Evolutionary conservation across 2,888 invertebrate genomes (phyloP).

Genomic region (Dasypogon diadema): DNA sequence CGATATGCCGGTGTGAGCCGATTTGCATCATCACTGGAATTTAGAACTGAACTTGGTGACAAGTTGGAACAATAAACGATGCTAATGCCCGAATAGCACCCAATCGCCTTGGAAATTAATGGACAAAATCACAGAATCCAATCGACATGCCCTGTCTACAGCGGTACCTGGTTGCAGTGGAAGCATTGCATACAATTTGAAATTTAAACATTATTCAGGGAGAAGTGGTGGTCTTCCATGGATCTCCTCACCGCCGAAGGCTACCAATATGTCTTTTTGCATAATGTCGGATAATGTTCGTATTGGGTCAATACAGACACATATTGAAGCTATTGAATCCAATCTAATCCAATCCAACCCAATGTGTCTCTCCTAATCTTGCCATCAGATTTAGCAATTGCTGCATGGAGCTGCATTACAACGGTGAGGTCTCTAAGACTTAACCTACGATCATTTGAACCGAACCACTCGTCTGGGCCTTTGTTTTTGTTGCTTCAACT

Average conservation of each 20-base stretch:
- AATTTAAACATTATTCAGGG: constrained; percentile 43
- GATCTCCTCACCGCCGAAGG: constrained; percentile 17
- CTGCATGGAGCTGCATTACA: constrained; percentile 35
- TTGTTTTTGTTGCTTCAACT: constrained; percentile 32
- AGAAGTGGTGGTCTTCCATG: constrained; percentile 30
- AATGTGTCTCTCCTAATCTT: constrained; percentile 49
- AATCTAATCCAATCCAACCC: constrained; percentile 48
- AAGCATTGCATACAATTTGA: constrained; percentile 39
- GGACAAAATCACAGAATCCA: constrained; percentile 38
- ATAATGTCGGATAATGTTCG: constrained; percentile 40
- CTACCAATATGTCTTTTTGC: constrained; percentile 49
- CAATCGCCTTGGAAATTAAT: background rate
- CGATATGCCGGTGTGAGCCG: constrained; percentile 27
- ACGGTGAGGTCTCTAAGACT: constrained; percentile 33
- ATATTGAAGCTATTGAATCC: constrained; percentile 47
- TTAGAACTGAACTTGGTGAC: constrained; percentile 29
- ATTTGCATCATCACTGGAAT: background rate
- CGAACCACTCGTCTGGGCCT: constrained; percentile 39
- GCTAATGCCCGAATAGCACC: constrained; percentile 13
- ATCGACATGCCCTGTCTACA: constrained; percentile 44
- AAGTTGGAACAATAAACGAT: constrained; percentile 28
- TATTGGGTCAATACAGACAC: constrained; percentile 34
- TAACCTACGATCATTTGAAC: constrained; percentile 50
- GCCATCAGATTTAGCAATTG: constrained; percentile 49
- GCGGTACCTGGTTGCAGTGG: constrained; percentile 15